phyloP scores from a whole-genome alignment of 2,888 invertebrate genomes.

The Spisula subtruncata region DNA sequence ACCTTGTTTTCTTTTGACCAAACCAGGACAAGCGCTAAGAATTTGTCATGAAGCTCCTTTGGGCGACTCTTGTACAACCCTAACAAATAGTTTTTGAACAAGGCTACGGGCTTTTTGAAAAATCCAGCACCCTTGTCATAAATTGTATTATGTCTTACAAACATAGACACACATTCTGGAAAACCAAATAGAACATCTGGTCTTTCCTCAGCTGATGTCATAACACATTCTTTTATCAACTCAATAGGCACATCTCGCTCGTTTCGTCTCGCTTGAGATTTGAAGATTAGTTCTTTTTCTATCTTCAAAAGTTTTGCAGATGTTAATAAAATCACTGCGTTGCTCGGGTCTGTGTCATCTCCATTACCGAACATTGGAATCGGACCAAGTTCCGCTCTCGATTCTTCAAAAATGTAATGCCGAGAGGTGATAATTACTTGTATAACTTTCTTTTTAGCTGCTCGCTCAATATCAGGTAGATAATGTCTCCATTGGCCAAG shows the following conservation, averaged over 20 bases:
- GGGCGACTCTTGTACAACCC: conserved; percentile 34
- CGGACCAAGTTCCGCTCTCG: conserved; percentile 13
- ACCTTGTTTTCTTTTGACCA: conserved; percentile 50
- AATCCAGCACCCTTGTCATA: conserved; percentile 40
- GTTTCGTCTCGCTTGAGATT: conserved; percentile 21
- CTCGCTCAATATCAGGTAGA: conserved; percentile 48
- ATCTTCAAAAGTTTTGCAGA: conserved; percentile 28
- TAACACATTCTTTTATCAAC: conserved; percentile 12
- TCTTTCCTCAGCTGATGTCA: neutral
- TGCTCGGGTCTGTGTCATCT: too few relatives aligned
- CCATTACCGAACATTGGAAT: neutral
- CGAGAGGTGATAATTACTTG: conserved; percentile 61
- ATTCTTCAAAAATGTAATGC: conserved; percentile 59
- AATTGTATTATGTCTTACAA: conserved; percentile 34
- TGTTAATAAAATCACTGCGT: neutral
- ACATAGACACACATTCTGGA: conserved; percentile 52
- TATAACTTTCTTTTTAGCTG: conserved; percentile 32
- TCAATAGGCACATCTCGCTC: neutral
- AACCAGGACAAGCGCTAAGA: conserved; percentile 51
- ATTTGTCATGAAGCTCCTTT: conserved; percentile 35
- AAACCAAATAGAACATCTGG: conserved; percentile 49
- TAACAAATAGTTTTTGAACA: conserved; percentile 45
- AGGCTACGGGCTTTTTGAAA: conserved; percentile 38
- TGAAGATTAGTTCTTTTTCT: conserved; percentile 40
- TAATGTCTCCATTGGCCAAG: conserved; percentile 50